These are phyloP conservation scores for Vanacampus margaritifer DNA, from an alignment of 2,113 vertebrate species.

Conservation along the genomic window DNA sequence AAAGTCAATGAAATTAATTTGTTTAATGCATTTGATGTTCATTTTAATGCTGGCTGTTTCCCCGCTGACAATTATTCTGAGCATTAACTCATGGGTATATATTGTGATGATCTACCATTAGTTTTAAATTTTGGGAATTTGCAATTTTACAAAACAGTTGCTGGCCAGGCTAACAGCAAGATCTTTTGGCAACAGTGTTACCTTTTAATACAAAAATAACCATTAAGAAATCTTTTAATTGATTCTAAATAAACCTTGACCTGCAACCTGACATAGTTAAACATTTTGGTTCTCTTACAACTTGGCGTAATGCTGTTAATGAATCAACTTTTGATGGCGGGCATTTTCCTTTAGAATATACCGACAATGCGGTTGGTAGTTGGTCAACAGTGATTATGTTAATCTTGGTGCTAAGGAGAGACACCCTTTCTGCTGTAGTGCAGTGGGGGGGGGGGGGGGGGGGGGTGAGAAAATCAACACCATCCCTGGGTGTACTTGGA, in stretches of 20 bases:
- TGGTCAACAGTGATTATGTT: conserved; percentile 21
- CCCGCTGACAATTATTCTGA: not conserved
- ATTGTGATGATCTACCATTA: not conserved
- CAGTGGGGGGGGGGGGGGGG: not conserved
- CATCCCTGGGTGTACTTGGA: conserved; percentile 40
- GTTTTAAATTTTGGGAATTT: not conserved
- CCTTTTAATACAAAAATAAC: not conserved
- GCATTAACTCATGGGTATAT: not conserved
- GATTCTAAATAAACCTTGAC: not conserved
- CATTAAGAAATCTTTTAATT: not conserved
- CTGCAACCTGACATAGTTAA: not conserved
- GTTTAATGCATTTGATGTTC: conserved; percentile 15
- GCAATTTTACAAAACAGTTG: not conserved
- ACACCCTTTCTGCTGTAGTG: conserved; percentile 12
- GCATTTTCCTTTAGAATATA: conserved; percentile 3
- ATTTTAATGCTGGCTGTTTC: not conserved
- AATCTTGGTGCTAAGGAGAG: not conserved
- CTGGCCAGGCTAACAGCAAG: not conserved
- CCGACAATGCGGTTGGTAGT: conserved; percentile 8
- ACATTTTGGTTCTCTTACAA: not conserved
- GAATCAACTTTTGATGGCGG: not conserved
- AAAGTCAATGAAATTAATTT: conserved; percentile 10
- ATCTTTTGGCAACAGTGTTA: not conserved
- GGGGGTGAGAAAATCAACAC: conserved; percentile 14
- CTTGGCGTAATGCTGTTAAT: not conserved